Percentiles rank a stretch among this genome's conserved stretches.
phyloP scores from a whole-genome alignment of 1,140 invertebrate species.

The Ooceraea biroi region DNA sequence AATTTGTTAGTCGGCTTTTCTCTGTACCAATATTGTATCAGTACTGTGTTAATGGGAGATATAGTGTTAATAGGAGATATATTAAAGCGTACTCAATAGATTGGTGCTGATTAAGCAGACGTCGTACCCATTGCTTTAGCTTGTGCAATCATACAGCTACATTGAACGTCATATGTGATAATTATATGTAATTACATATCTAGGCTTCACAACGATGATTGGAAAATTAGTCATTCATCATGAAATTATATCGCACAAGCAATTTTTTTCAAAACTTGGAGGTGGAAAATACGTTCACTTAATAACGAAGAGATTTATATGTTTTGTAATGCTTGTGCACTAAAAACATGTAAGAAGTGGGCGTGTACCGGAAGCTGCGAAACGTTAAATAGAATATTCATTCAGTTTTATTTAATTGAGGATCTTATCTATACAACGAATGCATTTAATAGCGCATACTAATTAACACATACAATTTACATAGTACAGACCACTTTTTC shows the following conservation, averaged over 20 bases:
- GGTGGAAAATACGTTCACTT: background rate
- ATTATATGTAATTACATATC: constrained; percentile 56
- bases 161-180: constrained; percentile 39
- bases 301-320: too few relatives aligned
- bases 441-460: too few relatives aligned
- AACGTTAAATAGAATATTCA: too few relatives aligned
- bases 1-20: constrained; percentile 8
- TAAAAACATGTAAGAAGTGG: too few relatives aligned
- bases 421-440: too few relatives aligned
- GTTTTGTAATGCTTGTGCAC: too few relatives aligned
- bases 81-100: constrained; percentile 71
- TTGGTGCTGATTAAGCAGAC: constrained; percentile 67
- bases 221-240: background rate
- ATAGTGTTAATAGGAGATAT: constrained; percentile 62
- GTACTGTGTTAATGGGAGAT: constrained; percentile 20
- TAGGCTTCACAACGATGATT: constrained; percentile 33
- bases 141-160: constrained; percentile 31
- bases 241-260: background rate
- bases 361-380: too few relatives aligned
- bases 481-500: too few relatives aligned
- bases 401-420: too few relatives aligned
- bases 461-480: too few relatives aligned
- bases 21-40: constrained; percentile 6
- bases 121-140: constrained; percentile 26
- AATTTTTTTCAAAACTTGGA: constrained; percentile 15